A percentile compares a stretch with the other conserved stretches of the same genome.
These are phyloP conservation scores for Ctena decussata DNA, from an alignment of 2,888 invertebrate species.

Conservation along the genomic window DNA sequence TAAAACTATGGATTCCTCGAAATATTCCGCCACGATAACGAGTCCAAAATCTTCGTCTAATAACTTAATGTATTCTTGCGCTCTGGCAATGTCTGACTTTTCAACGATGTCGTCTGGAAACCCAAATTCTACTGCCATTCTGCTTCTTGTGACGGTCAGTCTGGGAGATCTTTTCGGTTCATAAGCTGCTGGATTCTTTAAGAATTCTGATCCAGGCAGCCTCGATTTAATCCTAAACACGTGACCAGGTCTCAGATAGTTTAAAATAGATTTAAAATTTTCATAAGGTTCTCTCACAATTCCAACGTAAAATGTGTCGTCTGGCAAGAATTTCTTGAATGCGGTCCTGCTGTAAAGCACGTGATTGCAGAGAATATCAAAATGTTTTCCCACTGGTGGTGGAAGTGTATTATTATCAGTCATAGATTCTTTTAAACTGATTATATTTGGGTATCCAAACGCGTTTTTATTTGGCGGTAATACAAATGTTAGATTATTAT, in stretches of 20 bases:
- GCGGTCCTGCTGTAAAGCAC: conserved; percentile 61
- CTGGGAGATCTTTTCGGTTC: conserved; percentile 46
- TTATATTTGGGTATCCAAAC: conserved; percentile 64
- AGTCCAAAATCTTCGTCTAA: conserved; percentile 58
- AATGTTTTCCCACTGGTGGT: conserved; percentile 42
- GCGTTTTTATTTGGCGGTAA: conserved; percentile 58
- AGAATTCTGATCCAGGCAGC: conserved; percentile 45
- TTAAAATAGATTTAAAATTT: conserved; percentile 63
- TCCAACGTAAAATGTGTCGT: conserved; percentile 64
- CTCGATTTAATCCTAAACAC: conserved; percentile 46
- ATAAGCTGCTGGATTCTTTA: conserved; percentile 61
- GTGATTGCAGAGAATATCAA: conserved; percentile 68
- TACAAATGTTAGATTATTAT: conserved; percentile 60
- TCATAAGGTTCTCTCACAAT: conserved; percentile 68
- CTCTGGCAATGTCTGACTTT: conserved; percentile 19
- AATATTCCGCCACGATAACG: conserved; percentile 65
- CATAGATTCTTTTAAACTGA: conserved; percentile 55
- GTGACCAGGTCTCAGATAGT: conserved; percentile 55
- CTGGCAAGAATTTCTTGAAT: conserved; percentile 59
- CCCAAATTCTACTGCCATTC: conserved; percentile 65
- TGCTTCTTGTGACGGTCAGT: conserved; percentile 60
- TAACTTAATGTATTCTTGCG: conserved; percentile 44
- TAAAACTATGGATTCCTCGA: conserved; percentile 67
- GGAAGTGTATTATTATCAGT: conserved; percentile 48
- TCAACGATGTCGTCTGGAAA: conserved; percentile 51